Conservation (phyloP, 1,140 invertebrate species). For the Zaprionus camerounensis region DNA sequence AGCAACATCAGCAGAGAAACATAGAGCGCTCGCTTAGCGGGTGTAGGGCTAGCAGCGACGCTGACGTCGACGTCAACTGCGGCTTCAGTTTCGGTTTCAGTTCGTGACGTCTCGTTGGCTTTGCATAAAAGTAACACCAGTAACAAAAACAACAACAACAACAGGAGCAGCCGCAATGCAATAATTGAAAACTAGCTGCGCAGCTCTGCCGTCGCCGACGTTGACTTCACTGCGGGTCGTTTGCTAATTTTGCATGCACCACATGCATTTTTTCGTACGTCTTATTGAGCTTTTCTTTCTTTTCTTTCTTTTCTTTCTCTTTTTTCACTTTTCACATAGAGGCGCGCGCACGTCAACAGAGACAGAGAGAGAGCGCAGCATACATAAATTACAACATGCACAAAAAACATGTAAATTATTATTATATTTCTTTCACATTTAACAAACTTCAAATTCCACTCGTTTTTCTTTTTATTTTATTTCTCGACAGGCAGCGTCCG, state of each 20-base stretch:
- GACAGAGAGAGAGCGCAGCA: not conserved
- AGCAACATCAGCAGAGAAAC: slow-evolving; percentile 31
- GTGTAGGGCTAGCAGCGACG: slow-evolving; percentile 26
- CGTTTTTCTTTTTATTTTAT: slow-evolving; percentile 3
- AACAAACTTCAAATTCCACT: slow-evolving; percentile 29
- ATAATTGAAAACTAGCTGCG: slow-evolving; percentile 52
- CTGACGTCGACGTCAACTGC: slow-evolving; percentile 2
- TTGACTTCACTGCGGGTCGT: slow-evolving; percentile 35
- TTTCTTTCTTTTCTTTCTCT: slow-evolving; percentile 24
- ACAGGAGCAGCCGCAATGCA: slow-evolving; percentile 40
- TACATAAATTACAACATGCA: slow-evolving; percentile 28
- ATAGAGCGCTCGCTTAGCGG: slow-evolving; percentile 39
- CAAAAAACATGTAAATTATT: slow-evolving; percentile 19
- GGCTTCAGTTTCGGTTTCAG: slow-evolving; percentile 32
- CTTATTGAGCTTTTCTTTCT: slow-evolving; percentile 26
- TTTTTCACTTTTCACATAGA: slow-evolving; percentile 49
- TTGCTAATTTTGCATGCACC: slow-evolving; percentile 56
- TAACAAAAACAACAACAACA: slow-evolving; percentile 22
- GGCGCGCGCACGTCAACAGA: slow-evolving; percentile 21
- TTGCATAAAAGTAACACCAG: slow-evolving; percentile 42
- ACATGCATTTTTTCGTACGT: slow-evolving; percentile 26
- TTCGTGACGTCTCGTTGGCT: slow-evolving; percentile 64
- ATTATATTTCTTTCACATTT: slow-evolving; percentile 39
- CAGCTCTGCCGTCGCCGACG: slow-evolving; percentile 10
- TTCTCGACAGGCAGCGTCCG: slow-evolving; percentile 43